Evolutionary conservation across 2,888 invertebrate genomes (phyloP).

Genomic region (Agrochola macilenta): DNA sequence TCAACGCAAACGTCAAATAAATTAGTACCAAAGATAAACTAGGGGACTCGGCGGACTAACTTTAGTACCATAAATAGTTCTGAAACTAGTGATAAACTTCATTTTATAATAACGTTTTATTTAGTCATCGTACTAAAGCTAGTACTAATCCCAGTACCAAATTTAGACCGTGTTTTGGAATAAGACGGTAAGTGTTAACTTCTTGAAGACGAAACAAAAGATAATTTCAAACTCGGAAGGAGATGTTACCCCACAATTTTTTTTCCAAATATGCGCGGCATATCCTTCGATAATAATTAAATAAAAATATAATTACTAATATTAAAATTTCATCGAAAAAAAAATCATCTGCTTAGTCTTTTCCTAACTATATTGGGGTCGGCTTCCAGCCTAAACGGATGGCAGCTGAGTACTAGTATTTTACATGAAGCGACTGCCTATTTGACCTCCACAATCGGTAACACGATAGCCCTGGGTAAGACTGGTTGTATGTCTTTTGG

Average conservation of each 20-base stretch:
- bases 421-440: background rate
- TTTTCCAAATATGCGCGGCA: background rate
- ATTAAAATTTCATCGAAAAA: slow-evolving; percentile 16
- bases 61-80: too few species aligned
- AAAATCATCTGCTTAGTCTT: background rate
- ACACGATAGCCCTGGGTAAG: background rate
- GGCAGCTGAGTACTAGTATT: background rate
- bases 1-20: too few species aligned
- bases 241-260: background rate
- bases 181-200: too few species aligned
- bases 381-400: background rate
- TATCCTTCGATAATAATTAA: too few species aligned
- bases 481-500: background rate
- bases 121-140: too few species aligned
- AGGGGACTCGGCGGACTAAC: too few species aligned
- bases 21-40: too few species aligned
- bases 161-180: too few species aligned
- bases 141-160: too few species aligned
- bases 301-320: background rate
- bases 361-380: background rate
- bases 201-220: background rate
- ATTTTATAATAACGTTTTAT: too few species aligned
- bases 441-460: background rate
- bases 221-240: background rate
- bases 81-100: too few species aligned